A percentile compares a stretch with the other conserved stretches of the same genome.
Evolutionary conservation across 2,797 vertebrate genomes (phyloP).

Genomic region (Lindbergichthys nudifrons): DNA sequence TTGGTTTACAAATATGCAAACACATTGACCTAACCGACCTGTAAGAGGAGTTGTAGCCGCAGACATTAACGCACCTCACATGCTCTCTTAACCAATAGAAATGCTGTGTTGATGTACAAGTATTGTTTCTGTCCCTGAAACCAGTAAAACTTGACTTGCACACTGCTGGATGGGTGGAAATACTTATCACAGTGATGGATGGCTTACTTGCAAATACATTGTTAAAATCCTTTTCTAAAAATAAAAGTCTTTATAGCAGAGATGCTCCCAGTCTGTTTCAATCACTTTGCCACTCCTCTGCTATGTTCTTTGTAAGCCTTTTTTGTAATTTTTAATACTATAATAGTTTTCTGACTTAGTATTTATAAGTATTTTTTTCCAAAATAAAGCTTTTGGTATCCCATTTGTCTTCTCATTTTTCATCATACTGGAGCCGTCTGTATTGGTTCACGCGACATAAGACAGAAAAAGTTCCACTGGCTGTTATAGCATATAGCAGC

Average conservation of each 20-base stretch:
- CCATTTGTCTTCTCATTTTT: slow-evolving; percentile 27
- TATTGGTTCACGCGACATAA: background rate
- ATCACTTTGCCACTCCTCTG: slow-evolving; percentile 59
- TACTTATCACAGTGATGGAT: slow-evolving; percentile 2
- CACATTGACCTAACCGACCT: slow-evolving; percentile 7
- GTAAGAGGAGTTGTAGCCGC: slow-evolving; percentile 8
- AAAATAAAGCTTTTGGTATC: slow-evolving; percentile 83
- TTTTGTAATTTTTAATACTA: slow-evolving; percentile 81
- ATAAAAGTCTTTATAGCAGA: slow-evolving; percentile 32
- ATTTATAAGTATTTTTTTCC: slow-evolving; percentile 83
- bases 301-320: slow-evolving; percentile 64
- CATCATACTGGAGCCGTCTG: background rate
- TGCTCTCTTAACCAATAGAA: slow-evolving; percentile 25
- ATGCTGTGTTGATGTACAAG: slow-evolving; percentile 10
- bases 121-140: slow-evolving; percentile 39
- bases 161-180: slow-evolving; percentile 30
- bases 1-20: slow-evolving; percentile 7
- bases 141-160: slow-evolving; percentile 56
- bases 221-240: slow-evolving; percentile 18
- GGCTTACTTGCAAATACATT: slow-evolving; percentile 30
- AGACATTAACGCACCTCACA: slow-evolving; percentile 15
- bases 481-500: slow-evolving; percentile 77
- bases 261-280: slow-evolving; percentile 41
- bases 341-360: slow-evolving; percentile 71
- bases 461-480: slow-evolving; percentile 50